Percentiles rank a stretch among this genome's conserved stretches.
phyloP scores from a whole-genome alignment of 2,113 vertebrate genomes.

The Lophotis ruficrista region DNA sequence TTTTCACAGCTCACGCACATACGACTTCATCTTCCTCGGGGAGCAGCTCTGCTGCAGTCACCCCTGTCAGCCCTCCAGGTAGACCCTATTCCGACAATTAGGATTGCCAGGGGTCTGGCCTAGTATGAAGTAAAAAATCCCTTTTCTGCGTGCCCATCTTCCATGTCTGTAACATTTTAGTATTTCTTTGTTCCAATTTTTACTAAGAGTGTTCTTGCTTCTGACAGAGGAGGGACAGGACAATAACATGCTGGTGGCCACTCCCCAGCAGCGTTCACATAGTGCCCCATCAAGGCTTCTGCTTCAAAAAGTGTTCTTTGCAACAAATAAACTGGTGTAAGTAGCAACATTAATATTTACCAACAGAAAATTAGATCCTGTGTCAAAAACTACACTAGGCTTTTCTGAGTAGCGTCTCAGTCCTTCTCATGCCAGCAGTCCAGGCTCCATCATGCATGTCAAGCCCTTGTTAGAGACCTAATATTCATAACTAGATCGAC shows the following conservation, averaged over 20 bases:
- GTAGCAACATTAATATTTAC: not conserved
- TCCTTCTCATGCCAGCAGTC: not conserved
- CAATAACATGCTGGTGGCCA: not conserved
- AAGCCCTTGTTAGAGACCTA: not conserved
- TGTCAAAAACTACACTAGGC: not conserved
- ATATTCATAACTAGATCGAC: not conserved
- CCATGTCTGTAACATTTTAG: not conserved
- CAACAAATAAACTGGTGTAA: not conserved
- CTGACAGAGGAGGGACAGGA: rapidly evolving
- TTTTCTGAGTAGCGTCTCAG: not conserved
- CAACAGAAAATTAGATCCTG: not conserved
- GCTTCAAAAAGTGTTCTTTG: not conserved
- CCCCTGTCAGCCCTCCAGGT: not conserved
- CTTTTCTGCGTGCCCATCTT: not conserved
- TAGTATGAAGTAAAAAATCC: not conserved
- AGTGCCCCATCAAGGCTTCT: not conserved
- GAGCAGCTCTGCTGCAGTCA: not conserved
- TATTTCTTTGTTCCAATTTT: not conserved
- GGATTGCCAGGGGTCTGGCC: not conserved
- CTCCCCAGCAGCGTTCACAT: not conserved
- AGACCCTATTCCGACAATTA: not conserved
- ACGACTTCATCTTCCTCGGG: not conserved
- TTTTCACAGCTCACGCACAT: not conserved
- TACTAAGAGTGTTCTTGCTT: not conserved
- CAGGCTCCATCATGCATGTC: rapidly evolving